Evolutionary conservation across 2,888 invertebrate species (phyloP), one percentile per base, ranked within the genome.

Genomic region (Muschampia plurimacula): DNA sequence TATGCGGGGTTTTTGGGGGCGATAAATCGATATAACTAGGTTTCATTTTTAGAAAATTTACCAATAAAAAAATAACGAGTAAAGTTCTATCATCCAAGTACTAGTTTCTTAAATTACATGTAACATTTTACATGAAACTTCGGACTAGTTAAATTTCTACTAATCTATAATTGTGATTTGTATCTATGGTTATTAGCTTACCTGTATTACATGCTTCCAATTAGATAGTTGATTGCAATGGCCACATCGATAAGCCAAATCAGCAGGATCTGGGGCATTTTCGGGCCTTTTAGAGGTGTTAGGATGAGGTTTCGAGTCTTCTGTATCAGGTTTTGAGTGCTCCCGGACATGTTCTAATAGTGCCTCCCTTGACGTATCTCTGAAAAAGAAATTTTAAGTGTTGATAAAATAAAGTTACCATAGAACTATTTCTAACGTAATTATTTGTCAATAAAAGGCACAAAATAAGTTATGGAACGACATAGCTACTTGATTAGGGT

Each of bases 191-290:
- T 13, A n/a, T 28, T 87, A 84, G 57, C 57, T 89, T 95, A 97
- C 97, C 96, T 97, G 97, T 93, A 97, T 97, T 86, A 97, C 97
- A 95, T 97, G 97, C 95, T 97, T 97, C 97, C 97, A 97, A 94
- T 97, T 97, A 81, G 97, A 97, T 86, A 96, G 95, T 95, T 97
- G 97, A 92, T 96, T 96, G 94, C 97, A 97, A 93, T 97, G 97
- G 81, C 97, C 97, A 93, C 97, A 97, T 86, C 96, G 96, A 86
- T 96, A 96, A 76, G 93, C 93, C 69, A 94, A 80, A 76, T 93
- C 93, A 1, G 92, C 90, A 12, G 91, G 91, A 77, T 93, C 94
- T 2, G 90, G 89, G 28, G 85, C 81, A 72, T 84, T 88, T 52
- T 93, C 93, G 0, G 86, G 77, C 77, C 91, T 93, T 79, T 90